Base-by-base conservation (phyloP, 2,888 invertebrate species). In the Cephus pygmeus region DNA sequence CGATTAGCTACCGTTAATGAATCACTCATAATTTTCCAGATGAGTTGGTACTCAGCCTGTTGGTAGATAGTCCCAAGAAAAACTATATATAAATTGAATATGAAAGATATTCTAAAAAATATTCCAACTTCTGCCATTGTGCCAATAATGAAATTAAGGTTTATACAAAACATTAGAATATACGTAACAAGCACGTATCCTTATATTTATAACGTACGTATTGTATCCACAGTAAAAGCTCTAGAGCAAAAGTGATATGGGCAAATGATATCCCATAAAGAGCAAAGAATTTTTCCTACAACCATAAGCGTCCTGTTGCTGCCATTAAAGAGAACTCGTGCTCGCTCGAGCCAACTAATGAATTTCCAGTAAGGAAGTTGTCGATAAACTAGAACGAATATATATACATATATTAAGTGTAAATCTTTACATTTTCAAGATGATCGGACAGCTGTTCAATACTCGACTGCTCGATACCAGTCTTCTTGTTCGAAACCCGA, bases 351-450 rank as follows among this genome's bases (percentile, higher is more conserved):
- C 23, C 56, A 23, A 9, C 56, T 56, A 23, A 56, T 56, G 56
- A 56, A 56, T 56, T 56, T 56, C 56, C 56, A 56, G 56, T 56
- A 56, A 56, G 56, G 56, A 56, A 56, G 9, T 56, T 15, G 56
- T 15, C 56, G 56, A 23, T 56, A 56, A 56, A 56, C 56, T 56
- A 23, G 23, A 23, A 23, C 56, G 56, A 40, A 40, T 40, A 40
- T 15, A 40, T 40, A 40, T 40, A 40, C 40, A 23, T 40, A 40
- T 23, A 56, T 9, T 56, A 56, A 56, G 9, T 56, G 23, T 56
- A 23, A 56, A 56, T 56, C 71, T 31, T 34, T 71, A 71, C 12
- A 31, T 71, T 71, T 71, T 71, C 71, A 71, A 31, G 71, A 71
- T n/a, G 31, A 71, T 71, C 71, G 71, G 15, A 71, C 71, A 34